A percentile compares a stretch with the other conserved stretches of the same genome.
Conservation (phyloP, 2,797 vertebrate species). For the Hippopotamyrus pictus region DNA sequence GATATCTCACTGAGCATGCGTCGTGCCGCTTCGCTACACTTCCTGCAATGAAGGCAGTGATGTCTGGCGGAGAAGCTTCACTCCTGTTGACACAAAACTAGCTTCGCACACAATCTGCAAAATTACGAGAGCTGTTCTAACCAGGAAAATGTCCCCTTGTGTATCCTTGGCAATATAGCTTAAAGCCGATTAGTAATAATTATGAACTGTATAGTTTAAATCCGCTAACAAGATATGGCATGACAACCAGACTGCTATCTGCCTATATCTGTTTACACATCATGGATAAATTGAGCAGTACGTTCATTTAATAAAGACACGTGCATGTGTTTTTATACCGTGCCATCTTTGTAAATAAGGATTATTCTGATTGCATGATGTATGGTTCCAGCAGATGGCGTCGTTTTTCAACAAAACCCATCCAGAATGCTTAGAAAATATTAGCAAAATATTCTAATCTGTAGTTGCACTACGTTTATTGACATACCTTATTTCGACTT, state of each 20-base stretch:
- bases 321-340: neutral
- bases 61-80: slow-evolving; percentile 60
- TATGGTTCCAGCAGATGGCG: neutral
- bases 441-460: neutral
- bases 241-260: neutral
- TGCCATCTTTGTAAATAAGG: neutral
- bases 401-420: neutral
- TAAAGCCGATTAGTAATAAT: neutral
- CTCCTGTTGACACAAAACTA: slow-evolving; percentile 59
- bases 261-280: neutral
- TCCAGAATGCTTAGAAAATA: neutral
- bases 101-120: slow-evolving; percentile 60
- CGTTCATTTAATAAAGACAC: neutral
- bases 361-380: neutral
- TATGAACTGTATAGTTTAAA: neutral
- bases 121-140: slow-evolving; percentile 43
- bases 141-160: neutral
- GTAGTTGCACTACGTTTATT: neutral
- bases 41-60: slow-evolving; percentile 54
- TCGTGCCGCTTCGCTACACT: slow-evolving; percentile 44
- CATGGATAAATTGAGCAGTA: neutral
- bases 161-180: neutral
- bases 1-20: slow-evolving; percentile 48
- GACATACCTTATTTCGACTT: neutral
- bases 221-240: neutral